Evolutionary conservation across 2,113 vertebrate species (phyloP), one percentile per base, ranked within the genome.

Genomic region (Chamaetylas fuelleborni): DNA sequence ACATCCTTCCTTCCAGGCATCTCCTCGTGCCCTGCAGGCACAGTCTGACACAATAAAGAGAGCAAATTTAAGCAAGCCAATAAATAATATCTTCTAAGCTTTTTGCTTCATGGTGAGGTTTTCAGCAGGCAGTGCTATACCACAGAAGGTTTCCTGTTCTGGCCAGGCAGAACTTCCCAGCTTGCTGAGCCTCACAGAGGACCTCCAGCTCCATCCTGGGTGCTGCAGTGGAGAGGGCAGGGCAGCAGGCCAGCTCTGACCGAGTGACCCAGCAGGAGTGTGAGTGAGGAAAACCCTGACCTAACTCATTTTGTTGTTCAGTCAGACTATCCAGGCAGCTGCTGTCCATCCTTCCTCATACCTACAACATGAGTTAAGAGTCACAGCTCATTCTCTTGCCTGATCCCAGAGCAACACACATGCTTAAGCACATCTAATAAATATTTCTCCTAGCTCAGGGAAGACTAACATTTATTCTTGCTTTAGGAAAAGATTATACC

Each of bases 131-230:
- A 88, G 58, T 4, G 6, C 26, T 14, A 4, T 0, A 0, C 69
- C 20, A 14, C 17, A 3, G 51, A 40, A 60, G 9, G 25, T 45
- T 42, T 53, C 25, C 34, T 81, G 66, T 61, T 51, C 60, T 66
- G 71, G 42, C 61, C 7, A 5, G 25, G 43, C 56, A 51, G 72
- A 47, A 3, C 0, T 8, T 60, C 15, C 60, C 64, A 51, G 19
- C 43, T 92, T 64, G 60, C 70, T 70, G 89, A 26, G 47, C 38
- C 38, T 38, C 38, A 38, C 34, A 74, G 43, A 57, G 56, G 88
- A 13, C 29, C 31, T 57, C 18, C 56, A 29, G 40, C 11, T 72
- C 28, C 60, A 66, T 7, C 23, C 56, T 84, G 0, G 0, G 0
- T 34, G 34, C 51, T 58, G 54, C 33, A 50, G 38, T 11, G 33